A percentile compares a stretch with the other conserved stretches of the same genome.
phyloP scores from a whole-genome alignment of 2,113 vertebrate genomes.

The Bungarus multicinctus region DNA sequence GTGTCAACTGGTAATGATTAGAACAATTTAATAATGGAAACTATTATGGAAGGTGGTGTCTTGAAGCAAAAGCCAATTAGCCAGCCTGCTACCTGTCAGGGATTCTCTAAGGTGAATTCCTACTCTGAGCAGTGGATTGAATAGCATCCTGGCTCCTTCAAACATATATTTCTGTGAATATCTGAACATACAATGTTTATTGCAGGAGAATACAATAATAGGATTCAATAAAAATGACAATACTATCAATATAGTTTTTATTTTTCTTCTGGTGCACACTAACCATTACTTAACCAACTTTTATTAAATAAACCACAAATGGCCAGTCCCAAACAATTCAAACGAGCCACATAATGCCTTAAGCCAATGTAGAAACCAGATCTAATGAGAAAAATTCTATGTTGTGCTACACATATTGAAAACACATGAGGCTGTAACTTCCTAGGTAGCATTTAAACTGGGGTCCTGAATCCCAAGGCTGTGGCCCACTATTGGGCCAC shows the following conservation, averaged over 20 bases:
- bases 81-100: background rate
- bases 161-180: background rate
- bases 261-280: background rate
- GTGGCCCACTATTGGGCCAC: no score
- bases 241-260: background rate
- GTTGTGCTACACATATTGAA: background rate
- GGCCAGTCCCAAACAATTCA: background rate
- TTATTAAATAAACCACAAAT: background rate
- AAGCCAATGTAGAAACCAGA: background rate
- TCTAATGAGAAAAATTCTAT: background rate
- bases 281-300: background rate
- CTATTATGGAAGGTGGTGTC: background rate
- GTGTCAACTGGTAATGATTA: background rate
- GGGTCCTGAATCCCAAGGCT: rapidly evolving
- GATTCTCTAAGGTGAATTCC: background rate
- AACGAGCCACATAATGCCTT: background rate
- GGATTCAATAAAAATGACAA: background rate
- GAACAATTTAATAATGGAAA: background rate
- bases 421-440: background rate
- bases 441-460: background rate
- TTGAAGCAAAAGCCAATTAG: background rate
- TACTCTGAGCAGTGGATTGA: background rate
- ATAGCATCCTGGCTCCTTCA: background rate
- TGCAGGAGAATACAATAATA: background rate
- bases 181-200: background rate